Percentiles rank a stretch among this genome's conserved stretches.
Evolutionary conservation across 2,797 vertebrate genomes (phyloP).

Genomic region (Rhynchotus rufescens): DNA sequence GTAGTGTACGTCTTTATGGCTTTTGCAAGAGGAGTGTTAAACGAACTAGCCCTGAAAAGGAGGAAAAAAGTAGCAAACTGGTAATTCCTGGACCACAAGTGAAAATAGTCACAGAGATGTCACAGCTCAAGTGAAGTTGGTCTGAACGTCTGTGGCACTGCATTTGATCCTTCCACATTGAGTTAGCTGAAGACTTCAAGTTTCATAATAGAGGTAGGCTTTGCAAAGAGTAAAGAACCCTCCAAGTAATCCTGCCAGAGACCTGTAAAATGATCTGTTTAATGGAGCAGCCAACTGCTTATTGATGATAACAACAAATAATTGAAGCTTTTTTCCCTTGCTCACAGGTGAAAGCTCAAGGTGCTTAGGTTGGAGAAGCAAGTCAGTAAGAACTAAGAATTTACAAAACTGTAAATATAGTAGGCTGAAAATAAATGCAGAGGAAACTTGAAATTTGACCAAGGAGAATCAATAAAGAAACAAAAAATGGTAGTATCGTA

Average conservation of each 20-base stretch:
- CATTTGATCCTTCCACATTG: not conserved
- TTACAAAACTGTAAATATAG: not conserved
- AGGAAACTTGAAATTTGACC: not conserved
- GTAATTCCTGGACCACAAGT: not conserved
- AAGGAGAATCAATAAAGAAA: not conserved
- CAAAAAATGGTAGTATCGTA: not conserved
- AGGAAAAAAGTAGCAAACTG: not conserved
- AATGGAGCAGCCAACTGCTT: not conserved
- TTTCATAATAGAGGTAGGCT: not conserved
- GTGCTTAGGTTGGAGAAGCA: not conserved
- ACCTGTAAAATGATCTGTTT: not conserved
- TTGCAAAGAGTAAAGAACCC: not conserved
- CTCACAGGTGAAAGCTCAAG: not conserved
- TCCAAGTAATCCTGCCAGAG: not conserved
- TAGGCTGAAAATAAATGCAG: not conserved
- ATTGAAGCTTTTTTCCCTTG: too few relatives aligned
- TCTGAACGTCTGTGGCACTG: not conserved
- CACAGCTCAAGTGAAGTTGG: not conserved
- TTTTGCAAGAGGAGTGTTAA: constrained; percentile 53
- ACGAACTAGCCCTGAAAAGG: not conserved
- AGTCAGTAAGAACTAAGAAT: not conserved
- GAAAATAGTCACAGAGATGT: not conserved
- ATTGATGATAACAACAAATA: not conserved
- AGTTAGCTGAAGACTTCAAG: not conserved
- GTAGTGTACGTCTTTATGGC: not conserved